A percentile compares a stretch with the other conserved stretches of the same genome.
Evolutionary conservation across 2,797 vertebrate genomes (phyloP).

Genomic region (Eupleurogrammus muticus): DNA sequence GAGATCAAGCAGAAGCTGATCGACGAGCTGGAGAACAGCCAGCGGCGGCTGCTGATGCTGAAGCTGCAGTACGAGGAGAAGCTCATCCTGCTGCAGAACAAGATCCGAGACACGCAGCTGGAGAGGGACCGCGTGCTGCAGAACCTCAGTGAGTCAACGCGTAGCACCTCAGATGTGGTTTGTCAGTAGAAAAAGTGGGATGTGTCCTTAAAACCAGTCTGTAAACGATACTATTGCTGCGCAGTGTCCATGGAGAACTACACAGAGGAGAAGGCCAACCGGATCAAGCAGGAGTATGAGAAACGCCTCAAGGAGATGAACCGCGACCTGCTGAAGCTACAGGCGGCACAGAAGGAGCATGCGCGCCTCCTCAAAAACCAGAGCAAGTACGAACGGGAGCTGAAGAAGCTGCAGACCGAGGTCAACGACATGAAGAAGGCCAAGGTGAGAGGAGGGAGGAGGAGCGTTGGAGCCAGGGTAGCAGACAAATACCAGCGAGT

Average conservation of each 20-base stretch:
- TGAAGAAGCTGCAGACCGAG: constrained; percentile 94
- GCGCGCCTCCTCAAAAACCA: constrained; percentile 97
- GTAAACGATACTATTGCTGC: not conserved
- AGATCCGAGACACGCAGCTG: constrained; percentile 97
- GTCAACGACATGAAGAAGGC: constrained; percentile 98
- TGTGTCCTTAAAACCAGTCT: not conserved
- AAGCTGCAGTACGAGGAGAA: constrained; percentile 99
- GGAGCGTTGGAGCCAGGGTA: not conserved
- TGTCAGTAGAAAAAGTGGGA: constrained; percentile 5
- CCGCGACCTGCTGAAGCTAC: constrained; percentile 94
- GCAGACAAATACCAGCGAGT: not conserved
- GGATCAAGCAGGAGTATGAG: constrained; percentile 95
- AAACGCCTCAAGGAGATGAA: constrained; percentile 98
- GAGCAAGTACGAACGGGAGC: constrained; percentile 93
- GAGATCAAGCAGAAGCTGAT: constrained; percentile 99
- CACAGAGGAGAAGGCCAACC: constrained; percentile 96
- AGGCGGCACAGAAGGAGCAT: constrained; percentile 95
- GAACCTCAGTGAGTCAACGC: constrained; percentile 92
- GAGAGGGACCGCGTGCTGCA: constrained; percentile 96
- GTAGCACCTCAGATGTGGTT: not conserved
- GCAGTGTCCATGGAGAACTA: constrained; percentile 99
- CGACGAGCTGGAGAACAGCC: constrained; percentile 98
- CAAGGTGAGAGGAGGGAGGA: constrained; percentile 84
- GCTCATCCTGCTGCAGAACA: constrained; percentile 95
- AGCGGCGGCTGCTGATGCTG: constrained; percentile 92